Evolutionary conservation across 2,888 invertebrate genomes (phyloP).

Genomic region (Eupeodes luniger): DNA sequence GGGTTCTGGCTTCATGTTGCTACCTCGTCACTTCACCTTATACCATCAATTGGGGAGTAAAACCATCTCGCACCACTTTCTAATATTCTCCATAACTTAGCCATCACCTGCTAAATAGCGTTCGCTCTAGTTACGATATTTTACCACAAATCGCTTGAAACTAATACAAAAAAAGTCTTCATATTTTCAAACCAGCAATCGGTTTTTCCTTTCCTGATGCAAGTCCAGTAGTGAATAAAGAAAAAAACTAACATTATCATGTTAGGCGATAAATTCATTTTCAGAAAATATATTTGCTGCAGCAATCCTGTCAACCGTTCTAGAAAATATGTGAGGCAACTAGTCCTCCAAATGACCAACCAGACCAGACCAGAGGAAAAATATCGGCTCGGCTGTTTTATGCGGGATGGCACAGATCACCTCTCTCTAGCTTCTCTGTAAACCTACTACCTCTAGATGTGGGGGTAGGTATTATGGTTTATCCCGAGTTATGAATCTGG

Average conservation of each 20-base stretch:
- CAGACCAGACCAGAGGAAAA: not conserved
- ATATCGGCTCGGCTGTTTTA: constrained; percentile 29
- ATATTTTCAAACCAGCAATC: constrained; percentile 12
- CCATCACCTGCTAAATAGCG: not conserved
- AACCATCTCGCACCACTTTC: not conserved
- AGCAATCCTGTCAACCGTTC: constrained; percentile 66
- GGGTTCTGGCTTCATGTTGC: no score
- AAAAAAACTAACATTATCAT: constrained; percentile 45
- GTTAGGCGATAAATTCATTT: constrained; percentile 72
- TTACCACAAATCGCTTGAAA: not conserved
- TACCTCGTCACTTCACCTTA: no score
- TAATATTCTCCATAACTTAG: not conserved
- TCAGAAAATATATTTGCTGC: constrained; percentile 66
- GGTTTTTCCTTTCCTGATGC: not conserved
- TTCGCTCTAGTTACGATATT: not conserved
- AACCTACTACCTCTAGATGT: not conserved
- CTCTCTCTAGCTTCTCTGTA: constrained; percentile 2
- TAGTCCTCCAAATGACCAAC: constrained; percentile 45
- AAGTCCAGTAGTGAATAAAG: not conserved
- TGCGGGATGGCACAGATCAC: constrained; percentile 43
- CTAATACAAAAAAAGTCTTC: not conserved
- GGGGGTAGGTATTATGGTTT: constrained; percentile 56
- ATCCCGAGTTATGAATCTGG: constrained; percentile 60
- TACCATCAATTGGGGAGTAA: no score
- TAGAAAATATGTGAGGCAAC: constrained; percentile 65